These are phyloP conservation scores for Porites evermanni DNA, from an alignment of 92 coral and sea anemone species.

Conservation along the genomic window DNA sequence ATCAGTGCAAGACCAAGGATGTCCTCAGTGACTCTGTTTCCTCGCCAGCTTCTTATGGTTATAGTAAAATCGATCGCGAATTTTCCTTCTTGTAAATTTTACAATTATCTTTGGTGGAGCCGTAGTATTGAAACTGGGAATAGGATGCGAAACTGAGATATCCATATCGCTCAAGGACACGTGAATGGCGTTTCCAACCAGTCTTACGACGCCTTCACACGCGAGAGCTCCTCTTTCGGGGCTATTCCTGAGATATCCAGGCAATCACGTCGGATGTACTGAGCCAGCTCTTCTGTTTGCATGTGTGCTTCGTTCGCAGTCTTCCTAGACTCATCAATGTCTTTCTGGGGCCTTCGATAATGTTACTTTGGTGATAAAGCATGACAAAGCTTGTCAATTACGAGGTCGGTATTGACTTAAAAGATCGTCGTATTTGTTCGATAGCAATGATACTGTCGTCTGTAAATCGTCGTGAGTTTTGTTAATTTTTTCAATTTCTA, in stretches of 20 bases:
- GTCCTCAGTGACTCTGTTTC: background rate
- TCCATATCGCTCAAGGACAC: background rate
- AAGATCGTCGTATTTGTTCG: slow-evolving; percentile 42
- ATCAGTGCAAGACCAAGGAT: background rate
- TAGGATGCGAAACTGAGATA: background rate
- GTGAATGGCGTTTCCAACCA: background rate
- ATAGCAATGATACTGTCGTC: slow-evolving; percentile 11
- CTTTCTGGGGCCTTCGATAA: background rate
- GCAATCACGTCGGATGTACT: background rate
- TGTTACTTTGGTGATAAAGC: background rate
- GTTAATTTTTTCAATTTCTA: slow-evolving; percentile 23
- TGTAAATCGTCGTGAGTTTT: slow-evolving; percentile 2
- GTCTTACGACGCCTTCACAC: background rate
- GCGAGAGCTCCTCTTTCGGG: background rate
- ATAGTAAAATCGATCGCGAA: background rate
- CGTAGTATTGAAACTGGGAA: background rate
- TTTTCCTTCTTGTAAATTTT: background rate
- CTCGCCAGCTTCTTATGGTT: background rate
- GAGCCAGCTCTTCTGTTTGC: background rate
- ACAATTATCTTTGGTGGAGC: background rate
- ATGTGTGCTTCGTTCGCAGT: background rate
- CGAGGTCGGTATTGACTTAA: slow-evolving; percentile 14
- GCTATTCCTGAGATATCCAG: background rate
- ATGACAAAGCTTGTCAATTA: slow-evolving; percentile 4
- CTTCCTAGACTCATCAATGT: background rate